Percentiles rank a stretch among this genome's conserved stretches.
Conservation (phyloP, 2,888 invertebrate species). For the Lasioglossum figueresi region DNA sequence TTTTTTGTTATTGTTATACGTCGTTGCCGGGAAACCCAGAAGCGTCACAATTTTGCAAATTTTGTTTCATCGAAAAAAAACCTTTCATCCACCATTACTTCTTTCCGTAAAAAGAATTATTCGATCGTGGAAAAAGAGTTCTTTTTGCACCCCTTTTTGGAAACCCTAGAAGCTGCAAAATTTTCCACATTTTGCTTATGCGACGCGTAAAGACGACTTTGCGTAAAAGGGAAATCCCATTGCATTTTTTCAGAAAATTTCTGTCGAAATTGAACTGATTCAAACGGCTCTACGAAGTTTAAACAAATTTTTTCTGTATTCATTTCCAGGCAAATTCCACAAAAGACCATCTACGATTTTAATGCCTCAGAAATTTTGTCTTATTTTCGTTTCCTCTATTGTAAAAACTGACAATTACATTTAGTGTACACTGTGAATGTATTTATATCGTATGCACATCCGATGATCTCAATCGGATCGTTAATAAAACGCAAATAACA, state of each 20-base stretch:
- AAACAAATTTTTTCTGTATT: no score
- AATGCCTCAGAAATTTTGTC: not conserved
- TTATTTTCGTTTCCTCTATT: not conserved
- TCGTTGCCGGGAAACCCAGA: not conserved
- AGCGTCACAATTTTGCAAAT: not conserved
- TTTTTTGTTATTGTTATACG: not conserved
- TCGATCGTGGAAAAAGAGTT: no score
- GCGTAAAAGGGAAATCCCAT: not conserved
- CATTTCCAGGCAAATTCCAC: no score
- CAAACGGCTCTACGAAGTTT: no score
- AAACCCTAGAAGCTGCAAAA: no score
- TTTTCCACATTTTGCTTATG: no score
- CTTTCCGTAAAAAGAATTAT: not conserved
- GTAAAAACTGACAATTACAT: no score
- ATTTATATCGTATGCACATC: no score
- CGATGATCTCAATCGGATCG: not conserved
- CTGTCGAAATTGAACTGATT: no score
- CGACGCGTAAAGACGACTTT: no score
- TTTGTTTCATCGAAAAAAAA: not conserved
- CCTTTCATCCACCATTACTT: not conserved
- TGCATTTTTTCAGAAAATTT: not conserved
- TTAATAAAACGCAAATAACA: not conserved
- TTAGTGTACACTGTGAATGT: no score
- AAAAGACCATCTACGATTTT: not conserved
- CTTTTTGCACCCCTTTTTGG: no score